phyloP scores from a whole-genome alignment of 1,140 invertebrate species.

The Hesperophylax magnus region DNA sequence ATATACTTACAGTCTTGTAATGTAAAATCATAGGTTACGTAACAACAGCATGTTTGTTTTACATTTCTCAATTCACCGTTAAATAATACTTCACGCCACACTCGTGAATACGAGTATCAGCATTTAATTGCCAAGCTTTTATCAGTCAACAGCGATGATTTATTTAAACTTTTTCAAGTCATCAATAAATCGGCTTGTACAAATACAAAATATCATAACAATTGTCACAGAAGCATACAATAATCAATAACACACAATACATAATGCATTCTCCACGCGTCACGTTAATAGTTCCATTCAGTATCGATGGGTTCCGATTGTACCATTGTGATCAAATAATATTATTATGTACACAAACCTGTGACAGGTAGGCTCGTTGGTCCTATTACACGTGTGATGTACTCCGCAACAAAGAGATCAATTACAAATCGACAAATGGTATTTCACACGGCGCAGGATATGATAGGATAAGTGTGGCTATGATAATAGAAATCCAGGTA shows the following conservation, averaged over 20 bases:
- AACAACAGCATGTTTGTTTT: too few relatives aligned
- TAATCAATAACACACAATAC: background rate
- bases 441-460: background rate
- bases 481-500: constrained; percentile 38
- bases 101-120: too few relatives aligned
- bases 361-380: background rate
- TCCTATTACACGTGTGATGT: background rate
- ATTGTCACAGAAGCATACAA: background rate
- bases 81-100: too few relatives aligned
- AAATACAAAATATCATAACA: background rate
- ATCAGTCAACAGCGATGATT: background rate
- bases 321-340: background rate
- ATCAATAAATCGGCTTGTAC: background rate
- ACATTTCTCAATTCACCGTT: too few relatives aligned
- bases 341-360: background rate
- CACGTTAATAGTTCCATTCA: background rate
- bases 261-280: background rate
- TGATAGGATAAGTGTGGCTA: constrained; percentile 39
- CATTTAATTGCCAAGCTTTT: background rate
- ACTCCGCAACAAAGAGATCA: constrained; percentile 38
- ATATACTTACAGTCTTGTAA: too few relatives aligned
- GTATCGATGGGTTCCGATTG: constrained; percentile 15
- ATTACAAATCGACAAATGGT: constrained; percentile 48
- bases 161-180: background rate
- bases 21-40: too few relatives aligned